These are phyloP conservation scores for Panurus biarmicus DNA, from an alignment of 2,113 vertebrate species.

Conservation along the genomic window DNA sequence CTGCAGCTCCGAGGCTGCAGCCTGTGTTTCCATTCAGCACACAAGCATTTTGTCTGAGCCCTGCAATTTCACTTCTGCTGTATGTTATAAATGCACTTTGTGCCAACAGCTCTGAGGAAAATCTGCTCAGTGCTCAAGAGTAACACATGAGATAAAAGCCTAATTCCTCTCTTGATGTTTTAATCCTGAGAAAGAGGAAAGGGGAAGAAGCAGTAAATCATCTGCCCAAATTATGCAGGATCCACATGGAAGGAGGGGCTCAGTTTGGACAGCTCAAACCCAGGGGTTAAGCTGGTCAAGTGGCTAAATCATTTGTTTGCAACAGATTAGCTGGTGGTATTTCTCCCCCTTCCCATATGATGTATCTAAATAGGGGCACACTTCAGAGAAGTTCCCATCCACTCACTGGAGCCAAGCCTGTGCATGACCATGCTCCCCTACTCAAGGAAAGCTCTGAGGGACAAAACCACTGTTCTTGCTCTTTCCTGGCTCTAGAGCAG, in stretches of 20 bases:
- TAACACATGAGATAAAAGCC: neutral
- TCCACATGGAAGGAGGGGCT: neutral
- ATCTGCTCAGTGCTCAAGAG: neutral
- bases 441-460: neutral
- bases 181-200: neutral
- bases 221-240: neutral
- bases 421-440: too few relatives aligned
- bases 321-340: neutral
- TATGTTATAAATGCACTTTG: neutral
- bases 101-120: neutral
- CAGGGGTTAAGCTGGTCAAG: neutral
- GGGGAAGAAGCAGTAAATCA: neutral
- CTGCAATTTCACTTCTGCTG: neutral
- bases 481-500: neutral
- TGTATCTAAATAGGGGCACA: neutral
- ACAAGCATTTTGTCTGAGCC: neutral
- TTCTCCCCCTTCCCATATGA: accelerated
- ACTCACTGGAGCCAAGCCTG: accelerated
- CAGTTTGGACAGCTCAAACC: accelerated
- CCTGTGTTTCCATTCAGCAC: neutral
- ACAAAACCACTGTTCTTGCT: neutral
- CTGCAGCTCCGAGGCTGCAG: neutral
- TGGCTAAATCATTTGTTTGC: neutral
- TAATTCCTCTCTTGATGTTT: neutral
- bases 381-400: neutral